A percentile compares a stretch with the other conserved stretches of the same genome.
Conservation (phyloP, 2,888 invertebrate species). For the Drosophila tanythrix region DNA sequence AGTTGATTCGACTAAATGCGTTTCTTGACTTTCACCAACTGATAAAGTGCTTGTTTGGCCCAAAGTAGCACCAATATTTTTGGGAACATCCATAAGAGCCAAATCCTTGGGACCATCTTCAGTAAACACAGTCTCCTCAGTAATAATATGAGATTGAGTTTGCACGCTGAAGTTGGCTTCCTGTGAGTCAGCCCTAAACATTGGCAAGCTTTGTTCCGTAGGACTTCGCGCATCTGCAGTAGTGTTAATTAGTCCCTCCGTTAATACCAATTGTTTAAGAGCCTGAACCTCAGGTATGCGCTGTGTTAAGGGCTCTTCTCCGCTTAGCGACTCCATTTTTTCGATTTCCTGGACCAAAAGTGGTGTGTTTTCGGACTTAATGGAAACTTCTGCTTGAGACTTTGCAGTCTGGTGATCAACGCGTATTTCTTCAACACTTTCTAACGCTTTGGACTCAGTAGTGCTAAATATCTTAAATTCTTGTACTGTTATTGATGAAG, state of each 20-base stretch:
- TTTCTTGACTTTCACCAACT: constrained; percentile 59
- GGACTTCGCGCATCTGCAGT: constrained; percentile 89
- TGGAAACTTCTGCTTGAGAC: constrained; percentile 75
- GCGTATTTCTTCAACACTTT: constrained; percentile 81
- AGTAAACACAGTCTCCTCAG: constrained; percentile 85
- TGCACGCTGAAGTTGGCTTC: constrained; percentile 87
- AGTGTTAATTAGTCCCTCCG: constrained; percentile 87
- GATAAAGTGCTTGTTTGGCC: constrained; percentile 40
- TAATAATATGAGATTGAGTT: constrained; percentile 87
- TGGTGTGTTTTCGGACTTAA: constrained; percentile 83
- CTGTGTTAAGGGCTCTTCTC: constrained; percentile 24
- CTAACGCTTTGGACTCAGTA: constrained; percentile 80
- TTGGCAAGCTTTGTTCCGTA: constrained; percentile 86
- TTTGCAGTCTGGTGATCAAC: constrained; percentile 82
- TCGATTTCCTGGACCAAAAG: constrained; percentile 70
- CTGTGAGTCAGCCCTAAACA: constrained; percentile 84
- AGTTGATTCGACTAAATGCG: constrained; percentile 42
- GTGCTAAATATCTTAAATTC: constrained; percentile 85
- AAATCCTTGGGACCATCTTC: constrained; percentile 51
- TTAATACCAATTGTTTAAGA: constrained; percentile 85
- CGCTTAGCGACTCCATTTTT: constrained; percentile 54
- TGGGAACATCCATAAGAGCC: constrained; percentile 21
- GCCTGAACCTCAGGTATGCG: constrained; percentile 58
- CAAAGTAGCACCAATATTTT: constrained; percentile 34
- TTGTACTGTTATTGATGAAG: constrained; percentile 86